phyloP scores from a whole-genome alignment of 2,113 vertebrate species.

The Corapipo altera region DNA sequence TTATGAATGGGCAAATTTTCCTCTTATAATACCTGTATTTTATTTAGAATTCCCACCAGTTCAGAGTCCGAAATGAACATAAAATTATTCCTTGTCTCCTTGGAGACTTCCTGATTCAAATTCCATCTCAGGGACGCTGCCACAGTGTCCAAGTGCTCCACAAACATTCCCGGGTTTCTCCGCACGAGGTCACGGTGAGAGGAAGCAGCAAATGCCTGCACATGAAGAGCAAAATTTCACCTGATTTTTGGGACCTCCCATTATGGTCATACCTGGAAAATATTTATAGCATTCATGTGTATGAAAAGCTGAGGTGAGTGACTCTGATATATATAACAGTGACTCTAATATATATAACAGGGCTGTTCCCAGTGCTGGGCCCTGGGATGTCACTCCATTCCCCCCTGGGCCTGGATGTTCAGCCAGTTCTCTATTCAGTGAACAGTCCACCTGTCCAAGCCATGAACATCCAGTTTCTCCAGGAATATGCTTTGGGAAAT shows the following conservation, averaged over 20 bases:
- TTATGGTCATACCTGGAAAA: neutral
- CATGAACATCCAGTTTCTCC: neutral
- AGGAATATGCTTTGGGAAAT: neutral
- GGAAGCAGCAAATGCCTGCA: neutral
- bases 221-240: neutral
- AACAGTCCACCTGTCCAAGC: neutral
- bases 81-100: neutral
- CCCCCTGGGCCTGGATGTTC: neutral
- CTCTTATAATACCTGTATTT: neutral
- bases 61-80: neutral
- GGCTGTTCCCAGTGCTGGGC: neutral
- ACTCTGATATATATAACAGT: neutral
- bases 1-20: neutral
- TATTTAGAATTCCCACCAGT: neutral
- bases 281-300: neutral
- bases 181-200: accelerated
- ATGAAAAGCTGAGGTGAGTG: neutral
- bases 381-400: neutral
- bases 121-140: accelerated
- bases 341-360: neutral
- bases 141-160: neutral
- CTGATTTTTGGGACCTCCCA: neutral
- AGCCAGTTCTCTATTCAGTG: neutral
- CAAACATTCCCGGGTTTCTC: neutral
- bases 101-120: neutral